These are phyloP conservation scores for Anticlea derivata DNA, from an alignment of 2,888 invertebrate genomes.

Conservation along the genomic window DNA sequence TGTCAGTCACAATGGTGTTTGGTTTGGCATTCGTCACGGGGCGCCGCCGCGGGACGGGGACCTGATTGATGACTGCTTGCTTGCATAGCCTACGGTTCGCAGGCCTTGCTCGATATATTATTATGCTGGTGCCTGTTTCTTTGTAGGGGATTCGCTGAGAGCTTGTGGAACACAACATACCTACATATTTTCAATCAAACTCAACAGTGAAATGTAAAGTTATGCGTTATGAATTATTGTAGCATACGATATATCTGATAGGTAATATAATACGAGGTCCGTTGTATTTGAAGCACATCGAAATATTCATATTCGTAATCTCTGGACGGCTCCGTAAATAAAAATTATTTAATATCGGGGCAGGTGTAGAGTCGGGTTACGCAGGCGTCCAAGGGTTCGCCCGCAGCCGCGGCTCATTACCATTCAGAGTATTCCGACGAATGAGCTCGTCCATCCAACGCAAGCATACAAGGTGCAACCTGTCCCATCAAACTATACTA, in stretches of 20 bases:
- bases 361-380: slow-evolving; percentile 80
- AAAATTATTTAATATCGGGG: slow-evolving; percentile 75
- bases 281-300: slow-evolving; percentile 61
- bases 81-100: slow-evolving; percentile 26
- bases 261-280: slow-evolving; percentile 72
- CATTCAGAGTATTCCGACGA: slow-evolving; percentile 71
- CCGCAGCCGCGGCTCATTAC: slow-evolving; percentile 59
- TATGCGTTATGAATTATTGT: slow-evolving; percentile 58
- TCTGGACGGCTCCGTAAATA: slow-evolving; percentile 75
- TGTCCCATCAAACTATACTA: slow-evolving; percentile 60
- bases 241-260: slow-evolving; percentile 36
- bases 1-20: slow-evolving; percentile 75
- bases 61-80: slow-evolving; percentile 72
- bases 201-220: slow-evolving; percentile 32
- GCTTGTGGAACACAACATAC: too few species aligned
- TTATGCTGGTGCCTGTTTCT: slow-evolving; percentile 9
- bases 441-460: slow-evolving; percentile 60
- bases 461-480: slow-evolving; percentile 60
- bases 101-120: slow-evolving; percentile 21
- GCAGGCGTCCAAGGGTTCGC: slow-evolving; percentile 38
- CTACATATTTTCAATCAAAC: too few species aligned
- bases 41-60: slow-evolving; percentile 49
- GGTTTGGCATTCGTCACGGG: slow-evolving; percentile 81
- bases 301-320: slow-evolving; percentile 78
- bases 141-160: neutral